Evolutionary conservation across 2,888 invertebrate species (phyloP).

Genomic region (Drosophila imparisetae): DNA sequence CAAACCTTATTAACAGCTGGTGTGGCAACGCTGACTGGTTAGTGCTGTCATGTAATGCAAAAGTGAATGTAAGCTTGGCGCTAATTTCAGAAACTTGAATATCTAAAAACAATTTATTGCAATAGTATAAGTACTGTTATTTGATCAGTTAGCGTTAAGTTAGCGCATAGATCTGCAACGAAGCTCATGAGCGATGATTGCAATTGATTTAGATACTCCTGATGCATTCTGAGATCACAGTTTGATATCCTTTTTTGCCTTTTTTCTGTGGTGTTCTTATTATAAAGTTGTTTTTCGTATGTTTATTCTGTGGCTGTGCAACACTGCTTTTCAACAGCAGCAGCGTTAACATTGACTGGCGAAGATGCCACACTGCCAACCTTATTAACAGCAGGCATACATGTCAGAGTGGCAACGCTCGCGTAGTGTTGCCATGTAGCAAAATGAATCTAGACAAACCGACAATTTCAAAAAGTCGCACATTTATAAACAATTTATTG

Average conservation of each 20-base stretch:
- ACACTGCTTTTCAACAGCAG: slow-evolving; percentile 9
- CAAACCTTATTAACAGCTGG: neutral
- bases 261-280: slow-evolving; percentile 24
- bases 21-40: neutral
- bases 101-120: slow-evolving; percentile 20
- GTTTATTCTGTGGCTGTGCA: neutral
- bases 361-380: neutral
- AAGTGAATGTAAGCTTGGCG: neutral
- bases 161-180: neutral
- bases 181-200: slow-evolving; percentile 79
- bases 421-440: neutral
- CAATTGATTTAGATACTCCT: slow-evolving; percentile 83
- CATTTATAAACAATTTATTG: slow-evolving; percentile 23
- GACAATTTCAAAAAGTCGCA: neutral
- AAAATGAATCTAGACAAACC: neutral
- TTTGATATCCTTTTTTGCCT: slow-evolving; percentile 1
- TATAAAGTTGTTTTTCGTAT: slow-evolving; percentile 22
- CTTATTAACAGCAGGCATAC: neutral
- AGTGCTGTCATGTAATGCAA: neutral
- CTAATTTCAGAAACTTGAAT: neutral
- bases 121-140: neutral
- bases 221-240: slow-evolving; percentile 76
- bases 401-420: neutral
- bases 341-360: neutral
- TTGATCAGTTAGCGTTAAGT: neutral